Conservation (phyloP, 2,113 vertebrate genomes). For the Heterotis niloticus region DNA sequence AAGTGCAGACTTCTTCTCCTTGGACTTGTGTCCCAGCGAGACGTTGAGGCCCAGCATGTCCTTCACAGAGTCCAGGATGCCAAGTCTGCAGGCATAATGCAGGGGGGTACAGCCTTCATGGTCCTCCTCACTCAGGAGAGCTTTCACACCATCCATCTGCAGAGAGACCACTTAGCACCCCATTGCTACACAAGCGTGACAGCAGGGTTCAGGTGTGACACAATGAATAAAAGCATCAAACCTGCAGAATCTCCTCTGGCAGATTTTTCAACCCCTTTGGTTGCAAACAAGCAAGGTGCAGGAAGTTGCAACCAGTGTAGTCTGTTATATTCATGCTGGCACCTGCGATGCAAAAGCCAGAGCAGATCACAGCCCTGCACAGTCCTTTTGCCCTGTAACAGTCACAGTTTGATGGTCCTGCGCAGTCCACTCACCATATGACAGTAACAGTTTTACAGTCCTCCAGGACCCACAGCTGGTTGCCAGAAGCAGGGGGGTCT, state of each 20-base stretch:
- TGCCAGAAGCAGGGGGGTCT: slow-evolving; percentile 76
- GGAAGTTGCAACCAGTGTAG: slow-evolving; percentile 74
- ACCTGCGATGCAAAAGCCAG: slow-evolving; percentile 55
- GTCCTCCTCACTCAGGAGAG: slow-evolving; percentile 75
- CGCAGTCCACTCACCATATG: slow-evolving; percentile 14
- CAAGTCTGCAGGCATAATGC: slow-evolving; percentile 80
- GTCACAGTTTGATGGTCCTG: neutral
- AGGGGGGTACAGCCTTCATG: slow-evolving; percentile 78
- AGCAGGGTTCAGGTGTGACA: neutral
- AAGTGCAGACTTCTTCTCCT: slow-evolving; percentile 78
- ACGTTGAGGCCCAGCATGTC: slow-evolving; percentile 75
- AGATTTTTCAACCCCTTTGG: slow-evolving; percentile 76
- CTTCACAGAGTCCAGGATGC: slow-evolving; percentile 73
- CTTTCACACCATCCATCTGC: slow-evolving; percentile 69
- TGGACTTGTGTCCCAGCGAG: slow-evolving; percentile 75
- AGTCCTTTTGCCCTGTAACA: slow-evolving; percentile 25
- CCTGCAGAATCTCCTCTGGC: slow-evolving; percentile 71
- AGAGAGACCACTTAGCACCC: neutral
- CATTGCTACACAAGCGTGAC: neutral
- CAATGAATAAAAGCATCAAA: neutral
- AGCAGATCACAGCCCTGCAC: neutral
- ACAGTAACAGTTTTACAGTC: slow-evolving; percentile 67
- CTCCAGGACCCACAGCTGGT: slow-evolving; percentile 80
- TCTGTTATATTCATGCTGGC: slow-evolving; percentile 75
- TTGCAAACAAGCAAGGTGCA: slow-evolving; percentile 78